phyloP scores from a whole-genome alignment of 2,113 vertebrate genomes.

The crab-eating macaque (Macaca fascicularis) region T2T-MFA8v1.1 NC_088378.1:41654501-41655000 shows the following conservation, averaged over 20 bases:
- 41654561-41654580: not conserved
- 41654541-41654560: not conserved
- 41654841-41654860: not conserved
- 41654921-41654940: slow-evolving; percentile 32
- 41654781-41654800: not conserved
- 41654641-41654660: not conserved
- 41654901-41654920: slow-evolving; percentile 23
- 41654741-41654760: not conserved
- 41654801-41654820: not conserved
- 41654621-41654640: not conserved
- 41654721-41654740: not conserved
- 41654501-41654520: not conserved
- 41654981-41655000: slow-evolving; percentile 71
- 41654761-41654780: not conserved
- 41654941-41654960: slow-evolving; percentile 50
- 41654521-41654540: not conserved
- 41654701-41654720: not conserved
- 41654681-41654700: not conserved
- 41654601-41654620: not conserved
- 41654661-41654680: not conserved
- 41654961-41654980: slow-evolving; percentile 56
- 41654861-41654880: not conserved
- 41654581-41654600: not conserved
- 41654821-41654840: not conserved
- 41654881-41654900: not conserved